Conservation (phyloP, 2,797 vertebrate genomes). For the Scarus forsteni region DNA sequence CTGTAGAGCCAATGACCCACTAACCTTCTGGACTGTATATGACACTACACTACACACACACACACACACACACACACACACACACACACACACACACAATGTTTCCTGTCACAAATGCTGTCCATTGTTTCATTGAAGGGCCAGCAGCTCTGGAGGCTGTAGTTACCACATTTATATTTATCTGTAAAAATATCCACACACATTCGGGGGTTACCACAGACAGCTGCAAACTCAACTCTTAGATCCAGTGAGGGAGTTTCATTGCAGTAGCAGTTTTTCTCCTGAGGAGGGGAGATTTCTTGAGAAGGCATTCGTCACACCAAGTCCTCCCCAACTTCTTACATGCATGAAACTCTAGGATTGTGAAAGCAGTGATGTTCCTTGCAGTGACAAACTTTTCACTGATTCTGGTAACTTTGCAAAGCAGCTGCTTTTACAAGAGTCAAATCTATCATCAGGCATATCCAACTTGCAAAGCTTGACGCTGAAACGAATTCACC, state of each 20-base stretch:
- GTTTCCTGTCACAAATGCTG: slow-evolving; percentile 37
- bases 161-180: background rate
- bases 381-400: background rate
- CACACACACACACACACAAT: slow-evolving; percentile 2
- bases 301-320: background rate
- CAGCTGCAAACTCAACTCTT: background rate
- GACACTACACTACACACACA: slow-evolving; percentile 2
- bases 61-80: too few species aligned
- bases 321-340: background rate
- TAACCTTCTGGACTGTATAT: slow-evolving; percentile 54
- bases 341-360: background rate
- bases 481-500: too few species aligned
- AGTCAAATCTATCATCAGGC: too few species aligned
- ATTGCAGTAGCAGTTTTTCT: background rate
- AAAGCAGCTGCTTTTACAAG: background rate
- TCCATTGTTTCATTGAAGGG: slow-evolving; percentile 19
- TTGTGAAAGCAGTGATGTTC: background rate
- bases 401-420: background rate
- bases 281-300: background rate
- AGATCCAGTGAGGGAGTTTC: background rate
- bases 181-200: slow-evolving; percentile 1
- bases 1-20: slow-evolving; percentile 52
- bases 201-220: background rate
- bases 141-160: background rate
- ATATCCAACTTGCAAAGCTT: too few species aligned